phyloP scores from a whole-genome alignment of 2,113 vertebrate genomes.

The Peromyscus californicus region DNA sequence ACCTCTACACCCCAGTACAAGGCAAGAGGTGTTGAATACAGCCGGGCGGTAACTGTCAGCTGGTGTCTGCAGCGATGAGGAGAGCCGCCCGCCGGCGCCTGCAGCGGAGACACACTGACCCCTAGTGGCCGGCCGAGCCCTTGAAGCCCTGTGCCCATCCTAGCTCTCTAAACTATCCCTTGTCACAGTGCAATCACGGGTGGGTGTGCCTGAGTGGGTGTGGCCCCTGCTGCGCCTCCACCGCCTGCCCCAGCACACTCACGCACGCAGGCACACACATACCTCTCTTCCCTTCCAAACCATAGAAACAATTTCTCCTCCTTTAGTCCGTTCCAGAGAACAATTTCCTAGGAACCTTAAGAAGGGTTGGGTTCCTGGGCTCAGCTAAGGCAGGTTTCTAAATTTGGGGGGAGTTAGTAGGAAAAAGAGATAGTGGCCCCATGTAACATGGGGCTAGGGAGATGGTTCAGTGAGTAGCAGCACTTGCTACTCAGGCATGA shows the following conservation, averaged over 20 bases:
- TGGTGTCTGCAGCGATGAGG: constrained; percentile 58
- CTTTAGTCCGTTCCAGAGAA: neutral
- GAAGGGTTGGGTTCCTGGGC: neutral
- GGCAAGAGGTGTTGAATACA: constrained; percentile 46
- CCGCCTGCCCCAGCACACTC: neutral
- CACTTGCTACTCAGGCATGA: neutral
- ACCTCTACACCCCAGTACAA: neutral
- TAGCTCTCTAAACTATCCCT: neutral
- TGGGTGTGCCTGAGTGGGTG: neutral
- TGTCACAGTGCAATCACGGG: neutral
- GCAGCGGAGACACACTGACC: constrained; percentile 87
- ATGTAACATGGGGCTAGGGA: neutral
- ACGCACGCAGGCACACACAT: neutral
- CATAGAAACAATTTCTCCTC: neutral
- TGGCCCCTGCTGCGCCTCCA: neutral
- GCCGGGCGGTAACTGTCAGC: constrained; percentile 58
- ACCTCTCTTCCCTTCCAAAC: neutral
- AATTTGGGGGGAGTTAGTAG: no score
- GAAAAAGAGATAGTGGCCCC: neutral
- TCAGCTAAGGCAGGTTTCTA: neutral
- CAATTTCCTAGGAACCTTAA: neutral
- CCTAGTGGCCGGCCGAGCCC: constrained; percentile 83
- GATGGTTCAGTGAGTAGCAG: neutral
- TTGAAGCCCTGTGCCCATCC: neutral
- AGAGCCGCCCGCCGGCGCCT: constrained; percentile 20